These are phyloP conservation scores for Ascaphus truei DNA, from an alignment of 2,113 vertebrate species.

Conservation along the genomic window DNA sequence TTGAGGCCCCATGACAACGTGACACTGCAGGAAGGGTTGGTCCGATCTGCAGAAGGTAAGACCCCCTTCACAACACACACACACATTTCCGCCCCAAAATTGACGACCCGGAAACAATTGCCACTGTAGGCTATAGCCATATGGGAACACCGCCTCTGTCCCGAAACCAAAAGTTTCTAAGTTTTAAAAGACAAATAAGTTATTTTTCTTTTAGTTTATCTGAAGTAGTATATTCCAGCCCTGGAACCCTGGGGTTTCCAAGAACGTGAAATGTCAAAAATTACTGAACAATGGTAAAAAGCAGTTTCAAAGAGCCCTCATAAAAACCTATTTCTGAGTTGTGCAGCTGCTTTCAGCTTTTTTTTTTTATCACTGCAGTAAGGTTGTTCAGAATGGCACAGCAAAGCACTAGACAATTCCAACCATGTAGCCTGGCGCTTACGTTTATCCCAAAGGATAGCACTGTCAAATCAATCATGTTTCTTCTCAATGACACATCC, in stretches of 20 bases:
- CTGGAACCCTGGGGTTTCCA: background rate
- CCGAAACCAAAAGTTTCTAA: too few relatives aligned
- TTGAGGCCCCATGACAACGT: too few relatives aligned
- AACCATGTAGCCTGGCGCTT: background rate
- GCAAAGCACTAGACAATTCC: too few relatives aligned
- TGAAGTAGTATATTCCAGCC: background rate
- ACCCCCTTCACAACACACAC: too few relatives aligned
- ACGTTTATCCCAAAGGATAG: background rate
- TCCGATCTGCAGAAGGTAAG: too few relatives aligned
- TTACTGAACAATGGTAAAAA: background rate
- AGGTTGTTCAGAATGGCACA: background rate
- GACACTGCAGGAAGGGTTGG: too few relatives aligned
- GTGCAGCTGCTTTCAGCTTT: background rate
- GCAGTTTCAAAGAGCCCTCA: slow-evolving; percentile 15
- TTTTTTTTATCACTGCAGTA: background rate
- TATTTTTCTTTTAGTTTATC: slow-evolving; percentile 8
- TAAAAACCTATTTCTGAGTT: background rate
- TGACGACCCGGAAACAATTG: too few relatives aligned
- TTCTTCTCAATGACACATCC: background rate
- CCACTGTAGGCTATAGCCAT: too few relatives aligned
- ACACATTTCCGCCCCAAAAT: too few relatives aligned
- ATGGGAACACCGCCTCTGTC: too few relatives aligned
- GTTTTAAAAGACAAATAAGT: slow-evolving; percentile 4
- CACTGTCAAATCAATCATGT: background rate
- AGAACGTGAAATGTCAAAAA: slow-evolving; percentile 5